These are phyloP conservation scores for Mesitornis unicolor DNA, from an alignment of 2,113 vertebrate genomes.

Conservation along the genomic window DNA sequence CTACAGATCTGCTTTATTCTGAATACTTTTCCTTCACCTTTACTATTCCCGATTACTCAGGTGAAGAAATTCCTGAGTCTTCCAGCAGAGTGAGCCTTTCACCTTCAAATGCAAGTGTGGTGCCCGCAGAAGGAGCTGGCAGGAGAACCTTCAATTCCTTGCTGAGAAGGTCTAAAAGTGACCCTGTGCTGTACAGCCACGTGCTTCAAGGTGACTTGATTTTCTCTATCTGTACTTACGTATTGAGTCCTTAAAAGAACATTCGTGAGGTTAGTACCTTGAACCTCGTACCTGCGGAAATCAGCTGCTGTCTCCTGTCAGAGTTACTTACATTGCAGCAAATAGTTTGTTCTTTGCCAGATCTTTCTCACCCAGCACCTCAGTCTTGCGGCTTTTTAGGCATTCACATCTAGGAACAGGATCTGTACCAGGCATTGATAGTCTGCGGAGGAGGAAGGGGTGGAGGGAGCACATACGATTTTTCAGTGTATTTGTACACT, in stretches of 20 bases:
- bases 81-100: conserved; percentile 22
- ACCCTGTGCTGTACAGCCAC: conserved; percentile 70
- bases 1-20: neutral
- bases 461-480: neutral
- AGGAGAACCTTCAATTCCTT: neutral
- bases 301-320: neutral
- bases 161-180: conserved; percentile 74
- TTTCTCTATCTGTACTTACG: neutral
- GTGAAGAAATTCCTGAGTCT: conserved; percentile 11
- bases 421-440: neutral
- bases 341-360: neutral
- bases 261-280: neutral
- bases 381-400: neutral
- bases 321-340: neutral
- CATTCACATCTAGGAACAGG: neutral
- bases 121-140: neutral
- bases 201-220: conserved; percentile 72
- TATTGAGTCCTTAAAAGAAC: neutral
- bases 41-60: neutral
- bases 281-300: neutral
- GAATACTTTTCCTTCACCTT: neutral
- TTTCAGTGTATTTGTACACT: neutral
- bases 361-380: neutral
- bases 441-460: too few relatives aligned
- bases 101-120: neutral